Evolutionary conservation across 2,888 invertebrate genomes (phyloP).

Genomic region (Gortyna flavago): DNA sequence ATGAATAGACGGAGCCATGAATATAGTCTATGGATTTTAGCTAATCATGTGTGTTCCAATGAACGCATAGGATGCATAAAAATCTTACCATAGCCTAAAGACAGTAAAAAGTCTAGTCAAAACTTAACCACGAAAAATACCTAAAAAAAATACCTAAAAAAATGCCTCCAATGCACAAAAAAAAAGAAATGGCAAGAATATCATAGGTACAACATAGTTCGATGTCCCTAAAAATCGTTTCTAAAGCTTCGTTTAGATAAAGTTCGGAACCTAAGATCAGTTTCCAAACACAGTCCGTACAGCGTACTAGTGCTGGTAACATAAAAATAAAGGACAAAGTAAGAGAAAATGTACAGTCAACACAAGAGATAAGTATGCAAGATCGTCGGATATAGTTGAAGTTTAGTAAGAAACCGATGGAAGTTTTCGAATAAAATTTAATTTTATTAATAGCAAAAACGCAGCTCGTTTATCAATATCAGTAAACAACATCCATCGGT

Average conservation of each 20-base stretch:
- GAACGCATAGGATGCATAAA: neutral
- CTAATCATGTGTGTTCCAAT: neutral
- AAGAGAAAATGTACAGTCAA: constrained; percentile 12
- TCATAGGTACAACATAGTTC: constrained; percentile 29
- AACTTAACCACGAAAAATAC: constrained; percentile 3
- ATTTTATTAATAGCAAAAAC: too few relatives aligned
- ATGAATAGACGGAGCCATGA: neutral
- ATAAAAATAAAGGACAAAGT: constrained; percentile 19
- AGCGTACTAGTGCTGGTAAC: neutral
- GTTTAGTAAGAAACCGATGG: too few relatives aligned
- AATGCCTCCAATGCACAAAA: constrained; percentile 17
- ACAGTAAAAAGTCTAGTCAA: neutral
- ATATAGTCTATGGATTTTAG: neutral
- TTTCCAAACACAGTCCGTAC: neutral
- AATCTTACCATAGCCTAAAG: neutral
- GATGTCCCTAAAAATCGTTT: constrained; percentile 33
- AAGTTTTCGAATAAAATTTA: too few relatives aligned
- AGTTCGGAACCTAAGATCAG: neutral
- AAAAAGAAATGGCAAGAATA: constrained; percentile 3
- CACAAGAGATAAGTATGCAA: too few relatives aligned
- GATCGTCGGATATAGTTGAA: too few relatives aligned
- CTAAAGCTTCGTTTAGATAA: constrained; percentile 37
- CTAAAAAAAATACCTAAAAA: constrained; percentile 2
- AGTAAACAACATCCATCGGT: too few relatives aligned
- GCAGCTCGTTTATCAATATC: too few relatives aligned